Base-by-base conservation (phyloP, 37 sponge, comb jelly and placozoan species). In the Ianthella basta region DNA sequence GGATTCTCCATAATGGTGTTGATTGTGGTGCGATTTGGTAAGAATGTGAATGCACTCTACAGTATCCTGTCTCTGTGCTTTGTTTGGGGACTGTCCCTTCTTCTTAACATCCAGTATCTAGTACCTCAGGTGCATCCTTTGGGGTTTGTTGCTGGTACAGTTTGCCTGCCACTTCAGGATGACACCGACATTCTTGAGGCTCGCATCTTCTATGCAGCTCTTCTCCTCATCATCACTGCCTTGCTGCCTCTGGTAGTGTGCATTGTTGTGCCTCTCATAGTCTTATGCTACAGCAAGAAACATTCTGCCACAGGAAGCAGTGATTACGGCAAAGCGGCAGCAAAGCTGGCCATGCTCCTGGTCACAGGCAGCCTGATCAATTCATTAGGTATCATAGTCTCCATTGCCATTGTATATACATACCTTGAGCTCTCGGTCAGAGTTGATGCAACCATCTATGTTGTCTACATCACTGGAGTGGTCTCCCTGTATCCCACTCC, bases 311-410 rank as follows among this genome's bases (percentile, higher is more conserved):
- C 32, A 18, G 70, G 34, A 69, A 6, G 35, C 19, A 34, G 12
- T 4, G 35, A 32, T 34, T 69, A 30, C 70, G 27, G 34, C 4
- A 69, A 69, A 6, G 70, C 70, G 1, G 34, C 25, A 33, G 70
- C 34, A 30, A 69, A 6, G 27, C 25, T 69, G 18, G 70, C 70
- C 25, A 30, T 69, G 34, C 25, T 69, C 25, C 70, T 69, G 4
- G 70, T 69, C 4, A 69, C 34, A 2, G 70, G 70, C 12, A 69
- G 27, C 6, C 34, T 69, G 1, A 69, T 69, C 70, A 69, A 69
- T 30, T 69, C 34, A 30, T 3, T 30, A 1, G 35, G 70, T 34
- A 16, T 8, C 3, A 44, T 8, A 44, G 50, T 44, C 8, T 10
- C 50, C 50, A 44, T 3, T 8, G 8, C 8, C 8, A 44, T 44